A percentile compares a stretch with the other conserved stretches of the same genome.
Evolutionary conservation across 2,113 vertebrate species (phyloP).

Genomic region (Zosterops japonicus): DNA sequence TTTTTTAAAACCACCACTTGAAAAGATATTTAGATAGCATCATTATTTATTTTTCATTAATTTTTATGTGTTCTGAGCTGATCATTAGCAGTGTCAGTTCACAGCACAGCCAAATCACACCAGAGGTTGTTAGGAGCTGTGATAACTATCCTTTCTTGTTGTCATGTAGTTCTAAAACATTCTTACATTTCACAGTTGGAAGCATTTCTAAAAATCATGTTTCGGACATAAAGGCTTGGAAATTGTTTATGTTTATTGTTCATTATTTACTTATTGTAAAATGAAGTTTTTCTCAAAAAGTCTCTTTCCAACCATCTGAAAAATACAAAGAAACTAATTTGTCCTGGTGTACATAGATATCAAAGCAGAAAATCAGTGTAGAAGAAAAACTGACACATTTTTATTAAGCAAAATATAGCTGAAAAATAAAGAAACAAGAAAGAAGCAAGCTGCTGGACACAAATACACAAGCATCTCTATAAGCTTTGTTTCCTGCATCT

Average conservation of each 20-base stretch:
- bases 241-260: background rate
- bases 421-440: background rate
- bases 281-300: background rate
- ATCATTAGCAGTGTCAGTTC: background rate
- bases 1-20: background rate
- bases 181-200: background rate
- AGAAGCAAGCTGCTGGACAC: background rate
- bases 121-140: background rate
- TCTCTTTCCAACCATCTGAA: background rate
- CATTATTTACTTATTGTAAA: background rate
- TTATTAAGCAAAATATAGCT: background rate
- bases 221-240: rapidly evolving
- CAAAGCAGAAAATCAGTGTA: background rate
- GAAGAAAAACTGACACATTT: background rate
- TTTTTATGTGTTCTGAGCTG: background rate
- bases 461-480: background rate
- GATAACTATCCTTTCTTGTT: background rate
- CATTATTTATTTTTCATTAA: background rate
- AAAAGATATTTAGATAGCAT: background rate
- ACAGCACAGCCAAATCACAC: background rate
- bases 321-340: background rate
- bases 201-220: background rate
- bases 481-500: background rate
- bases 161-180: background rate
- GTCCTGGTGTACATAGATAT: background rate